A percentile compares a stretch with the other conserved stretches of the same genome.
These are phyloP conservation scores for Idris sp. DNA, from an alignment of 1,140 invertebrate genomes.

Conservation along the genomic window DNA sequence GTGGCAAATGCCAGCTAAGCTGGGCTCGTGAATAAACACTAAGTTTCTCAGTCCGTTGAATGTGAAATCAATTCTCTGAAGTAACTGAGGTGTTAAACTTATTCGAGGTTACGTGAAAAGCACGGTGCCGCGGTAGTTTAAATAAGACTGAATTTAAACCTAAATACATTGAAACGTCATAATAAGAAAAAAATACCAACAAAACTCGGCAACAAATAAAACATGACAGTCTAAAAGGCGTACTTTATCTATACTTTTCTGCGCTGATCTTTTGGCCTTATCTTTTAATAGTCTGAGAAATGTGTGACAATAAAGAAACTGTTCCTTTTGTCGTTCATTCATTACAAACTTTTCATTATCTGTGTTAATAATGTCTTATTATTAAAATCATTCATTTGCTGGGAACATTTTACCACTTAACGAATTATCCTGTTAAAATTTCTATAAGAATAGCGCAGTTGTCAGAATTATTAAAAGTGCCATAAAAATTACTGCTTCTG, in stretches of 20 bases:
- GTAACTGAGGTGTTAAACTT: conserved; percentile 52
- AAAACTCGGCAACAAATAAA: conserved; percentile 17
- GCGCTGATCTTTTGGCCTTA: conserved; percentile 13
- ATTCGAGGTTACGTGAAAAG: conserved; percentile 42
- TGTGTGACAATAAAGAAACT: conserved; percentile 20
- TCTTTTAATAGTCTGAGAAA: conserved; percentile 29
- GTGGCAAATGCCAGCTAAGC: conserved; percentile 13
- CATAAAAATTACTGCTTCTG: no score
- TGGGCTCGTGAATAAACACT: conserved; percentile 46
- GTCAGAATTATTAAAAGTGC: no score
- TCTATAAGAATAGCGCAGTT: no score
- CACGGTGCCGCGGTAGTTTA: conserved; percentile 17
- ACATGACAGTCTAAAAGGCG: conserved; percentile 23
- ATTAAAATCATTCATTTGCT: conserved; percentile 14
- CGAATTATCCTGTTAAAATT: no score
- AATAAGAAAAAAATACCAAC: conserved; percentile 35
- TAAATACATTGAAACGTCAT: conserved; percentile 11
- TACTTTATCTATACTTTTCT: conserved; percentile 18
- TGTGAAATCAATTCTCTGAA: conserved; percentile 49
- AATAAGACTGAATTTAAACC: conserved; percentile 43
- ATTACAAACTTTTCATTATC: conserved; percentile 7
- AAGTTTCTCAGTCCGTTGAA: conserved; percentile 33
- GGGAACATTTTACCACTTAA: no score
- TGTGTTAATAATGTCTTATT: conserved; percentile 4
- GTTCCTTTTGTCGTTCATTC: conserved; percentile 10